Base-by-base conservation (phyloP, 1,140 invertebrate species). In the Grapholita molesta region DNA sequence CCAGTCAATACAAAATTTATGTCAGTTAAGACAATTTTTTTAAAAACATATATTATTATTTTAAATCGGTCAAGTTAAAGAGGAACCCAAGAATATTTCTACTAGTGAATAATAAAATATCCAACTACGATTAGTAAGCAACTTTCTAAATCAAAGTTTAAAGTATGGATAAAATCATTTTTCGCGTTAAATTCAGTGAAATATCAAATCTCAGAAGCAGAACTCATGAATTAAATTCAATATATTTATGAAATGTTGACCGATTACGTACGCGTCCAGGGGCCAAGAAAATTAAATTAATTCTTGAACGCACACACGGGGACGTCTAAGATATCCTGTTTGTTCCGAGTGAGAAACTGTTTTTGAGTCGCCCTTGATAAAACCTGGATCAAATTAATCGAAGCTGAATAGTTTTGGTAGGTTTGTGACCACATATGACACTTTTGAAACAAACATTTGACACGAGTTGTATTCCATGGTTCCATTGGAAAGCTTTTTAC, bases 241-340 rank as follows among this genome's bases (percentile, higher is more conserved):
- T 48, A 48, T 12, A 48, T 48, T 48, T 48, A 48, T 18, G 3
- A 48, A 38, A 48, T 48, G 42, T 48, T 48, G 18, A 48, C 42
- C 42, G 18, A 21, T 48, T 48, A 21, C 42, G 18, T 8, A 18
- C 42, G 18, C 28, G 8, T 61, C 25, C 55, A 61, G 25, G n/a
- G 0, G 55, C 23, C 55, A 12, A 67, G 68, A 70, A 68, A 70
- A 73, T 70, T 68, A 68, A 73, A 73, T 73, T 68, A 70, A 72
- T 72, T 72, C 68, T 69, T 69, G 67, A 57, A 66, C 66, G 55
- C 55, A 32, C 57, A 73, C 66, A 65, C 30, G 69, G 1, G 72
- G 33, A 52, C 42, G 48, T 66, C 35, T 66, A 67, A 61, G 64
- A 67, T 57, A 69, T 69, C 67, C 67, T 55, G 68, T 74, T 71